Base-by-base conservation (phyloP, 1,140 invertebrate genomes). In the Zaprionus gabonicus region DNA sequence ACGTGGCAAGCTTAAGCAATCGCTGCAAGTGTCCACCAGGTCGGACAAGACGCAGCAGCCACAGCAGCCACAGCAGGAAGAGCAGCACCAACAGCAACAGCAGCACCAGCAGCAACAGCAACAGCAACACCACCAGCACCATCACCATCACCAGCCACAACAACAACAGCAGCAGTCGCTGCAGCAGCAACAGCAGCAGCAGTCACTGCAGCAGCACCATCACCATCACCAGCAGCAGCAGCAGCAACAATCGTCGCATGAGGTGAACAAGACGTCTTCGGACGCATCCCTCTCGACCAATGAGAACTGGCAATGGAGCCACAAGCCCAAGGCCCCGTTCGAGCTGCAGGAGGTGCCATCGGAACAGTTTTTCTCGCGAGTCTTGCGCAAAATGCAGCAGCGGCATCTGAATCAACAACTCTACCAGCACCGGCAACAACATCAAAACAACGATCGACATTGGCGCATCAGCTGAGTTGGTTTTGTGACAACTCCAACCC, bases 381-480 rank as follows among this genome's bases (percentile, higher is more conserved):
- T 17, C 17, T 10, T 31, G 15, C 34, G 38, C 12, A n/a, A n/a
- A 44, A 34, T 49, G 34, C 64, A 66, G 15, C 53, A 72, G 41
- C 70, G 38, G 10, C 71, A 72, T 53, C 31, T 58, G 27, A 57
- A 64, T 23, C 62, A 79, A 53, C 74, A 65, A 41, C 64, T 68
- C 28, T 38, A 46, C 7, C 73, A 64, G 53, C 69, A 65, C n/a
- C 77, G 81, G 23, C 68, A 78, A 17, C 71, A 71, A 23, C 53
- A 34, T 9, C 41, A 46, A n/a, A n/a, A 46, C 69, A 12, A 69
- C 46, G 20, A 56, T 5, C 63, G 59, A 25, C 55, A 44, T 34
- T 85, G 82, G 79, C 68, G 79, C 20, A 62, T 66, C 9, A 34
- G 31, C 9, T 34, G 9, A 31, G 2, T 10, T 9, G 28, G 7